Evolutionary conservation across 2,888 invertebrate species (phyloP), one percentile per base, ranked within the genome.

Genomic region (Leptura quadrifasciata): DNA sequence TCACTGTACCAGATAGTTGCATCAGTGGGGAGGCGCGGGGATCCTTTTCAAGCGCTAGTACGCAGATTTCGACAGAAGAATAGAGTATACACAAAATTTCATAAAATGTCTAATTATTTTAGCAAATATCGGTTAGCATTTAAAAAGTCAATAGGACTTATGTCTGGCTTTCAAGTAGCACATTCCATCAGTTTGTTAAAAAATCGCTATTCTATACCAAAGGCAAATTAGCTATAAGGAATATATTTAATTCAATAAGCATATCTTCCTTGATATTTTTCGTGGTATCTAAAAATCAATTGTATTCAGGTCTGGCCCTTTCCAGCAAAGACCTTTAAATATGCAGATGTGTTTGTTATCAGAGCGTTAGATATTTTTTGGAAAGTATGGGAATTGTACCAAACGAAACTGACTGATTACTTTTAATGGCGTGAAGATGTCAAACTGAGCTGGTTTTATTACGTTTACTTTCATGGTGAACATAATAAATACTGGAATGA

Each of bases 11-110:
- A 4, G 88, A 88, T 67, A 87, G 88, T 78, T 89, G 88, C 80
- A 81, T 88, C 20, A 84, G 85, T 74, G 86, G 84, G 0, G 89
- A 89, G 57, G 88, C 88, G 8, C 78, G 89, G 35, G 89, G 89
- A 9, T 88, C 88, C 2, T 89, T 89, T 80, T 89, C 89, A 6
- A 89, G 89, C 79, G 89, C 89, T 39, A 89, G 89, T 81, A 89
- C 89, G 12, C 89, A 89, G 78, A 85, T 89, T 64, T 89, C 89
- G 1, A 86, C 85, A 15, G 89, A 89, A 61, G 88, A 88, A 77
- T 84, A 72, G 47, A 18, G 24, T 52, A 71, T 27, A 35, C 35
- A 1, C 8, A 15, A n/a, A n/a, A 47, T 47, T 47, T 47, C 47
- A 47, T 1, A n/a, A 35, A 39, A 39, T 39, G 63, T 17, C 61